A percentile compares a stretch with the other conserved stretches of the same genome.
Evolutionary conservation across 2,113 vertebrate genomes (phyloP).

Genomic region (Hemiprocne comata): DNA sequence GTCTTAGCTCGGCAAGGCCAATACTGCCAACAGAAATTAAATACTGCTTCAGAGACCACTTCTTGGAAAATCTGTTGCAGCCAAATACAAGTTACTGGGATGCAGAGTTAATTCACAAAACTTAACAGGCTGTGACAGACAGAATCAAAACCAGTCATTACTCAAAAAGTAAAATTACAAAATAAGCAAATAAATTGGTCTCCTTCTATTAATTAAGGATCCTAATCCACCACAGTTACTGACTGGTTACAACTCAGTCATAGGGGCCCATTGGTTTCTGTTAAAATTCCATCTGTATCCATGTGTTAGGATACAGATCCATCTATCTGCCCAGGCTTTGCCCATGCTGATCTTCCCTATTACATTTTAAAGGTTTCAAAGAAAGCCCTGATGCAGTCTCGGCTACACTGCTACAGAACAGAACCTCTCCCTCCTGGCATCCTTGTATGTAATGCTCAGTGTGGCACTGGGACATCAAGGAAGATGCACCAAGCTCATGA

Average conservation of each 20-base stretch:
- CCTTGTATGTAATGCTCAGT: accelerated
- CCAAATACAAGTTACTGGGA: not conserved
- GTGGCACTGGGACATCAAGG: not conserved
- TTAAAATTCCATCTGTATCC: not conserved
- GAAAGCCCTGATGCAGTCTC: not conserved
- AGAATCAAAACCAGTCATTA: not conserved
- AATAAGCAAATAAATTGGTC: not conserved
- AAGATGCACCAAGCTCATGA: not conserved
- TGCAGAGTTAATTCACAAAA: not conserved
- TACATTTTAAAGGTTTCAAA: not conserved
- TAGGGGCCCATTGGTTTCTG: accelerated
- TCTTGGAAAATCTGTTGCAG: not conserved
- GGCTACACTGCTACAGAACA: not conserved
- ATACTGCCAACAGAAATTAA: not conserved
- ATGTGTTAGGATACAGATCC: not conserved
- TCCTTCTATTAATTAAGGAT: not conserved
- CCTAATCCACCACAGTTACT: not conserved
- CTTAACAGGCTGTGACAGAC: not conserved
- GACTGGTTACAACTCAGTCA: not conserved
- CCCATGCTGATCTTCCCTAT: not conserved
- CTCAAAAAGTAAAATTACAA: not conserved
- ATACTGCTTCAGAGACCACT: not conserved
- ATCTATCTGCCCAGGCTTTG: not conserved
- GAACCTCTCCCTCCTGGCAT: not conserved
- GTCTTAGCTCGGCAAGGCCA: not conserved